A percentile compares a stretch with the other conserved stretches of the same genome.
phyloP scores from a whole-genome alignment of 2,888 invertebrate genomes.

The Apocheima hispidaria region DNA sequence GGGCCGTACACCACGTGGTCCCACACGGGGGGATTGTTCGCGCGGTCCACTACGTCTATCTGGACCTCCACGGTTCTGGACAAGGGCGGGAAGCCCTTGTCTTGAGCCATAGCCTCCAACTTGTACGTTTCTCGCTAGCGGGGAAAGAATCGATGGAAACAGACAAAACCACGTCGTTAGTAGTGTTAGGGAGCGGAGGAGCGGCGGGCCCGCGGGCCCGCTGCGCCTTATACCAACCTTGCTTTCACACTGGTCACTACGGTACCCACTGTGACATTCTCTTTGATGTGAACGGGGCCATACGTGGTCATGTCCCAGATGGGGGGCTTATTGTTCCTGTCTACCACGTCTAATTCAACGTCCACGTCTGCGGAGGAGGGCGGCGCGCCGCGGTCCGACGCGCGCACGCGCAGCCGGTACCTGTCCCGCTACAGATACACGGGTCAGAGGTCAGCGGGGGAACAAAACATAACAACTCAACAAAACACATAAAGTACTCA shows the following conservation, averaged over 20 bases:
- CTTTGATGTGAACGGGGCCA: conserved; percentile 99
- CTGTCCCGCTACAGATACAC: conserved; percentile 96
- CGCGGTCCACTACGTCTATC: conserved; percentile 99
- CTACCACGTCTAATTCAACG: conserved; percentile 99
- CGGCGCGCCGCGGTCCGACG: conserved; percentile 97
- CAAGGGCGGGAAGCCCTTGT: conserved; percentile 98
- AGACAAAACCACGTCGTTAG: conserved; percentile 89
- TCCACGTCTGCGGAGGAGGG: conserved; percentile 98
- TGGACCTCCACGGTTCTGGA: conserved; percentile 98
- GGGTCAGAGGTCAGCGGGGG: conserved; percentile 90
- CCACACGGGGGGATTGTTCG: conserved; percentile 99
- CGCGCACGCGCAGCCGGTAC: conserved; percentile 98
- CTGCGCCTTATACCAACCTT: conserved; percentile 94
- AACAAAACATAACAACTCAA: conserved; percentile 85
- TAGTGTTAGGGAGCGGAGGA: conserved; percentile 86
- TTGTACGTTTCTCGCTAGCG: conserved; percentile 98
- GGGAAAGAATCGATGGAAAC: conserved; percentile 88
- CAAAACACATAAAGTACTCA: conserved; percentile 81
- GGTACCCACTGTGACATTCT: conserved; percentile 99
- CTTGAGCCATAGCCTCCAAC: conserved; percentile 99
- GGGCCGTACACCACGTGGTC: conserved; percentile 98
- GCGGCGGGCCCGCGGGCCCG: conserved; percentile 82
- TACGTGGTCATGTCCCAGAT: conserved; percentile 98
- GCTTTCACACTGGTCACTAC: conserved; percentile 99
- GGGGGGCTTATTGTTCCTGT: conserved; percentile 99